Base-by-base conservation (phyloP, 2,113 vertebrate species). In the Clarias magur region DNA sequence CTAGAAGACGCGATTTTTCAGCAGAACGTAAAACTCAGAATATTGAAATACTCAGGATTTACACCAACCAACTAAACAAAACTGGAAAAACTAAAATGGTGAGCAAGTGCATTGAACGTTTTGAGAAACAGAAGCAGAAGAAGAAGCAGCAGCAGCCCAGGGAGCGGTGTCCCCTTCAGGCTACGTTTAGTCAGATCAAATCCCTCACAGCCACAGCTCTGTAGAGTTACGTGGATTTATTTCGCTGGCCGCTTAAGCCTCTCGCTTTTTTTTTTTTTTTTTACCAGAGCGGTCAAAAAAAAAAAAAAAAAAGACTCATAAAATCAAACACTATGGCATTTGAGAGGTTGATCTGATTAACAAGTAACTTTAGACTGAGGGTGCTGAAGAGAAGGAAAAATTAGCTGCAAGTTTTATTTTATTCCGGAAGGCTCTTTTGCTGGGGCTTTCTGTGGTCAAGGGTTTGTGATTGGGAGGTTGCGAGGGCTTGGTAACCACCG, bases 381-480 rank as follows among this genome's bases (percentile, higher is more conserved):
- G 94, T 92, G 95, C 90, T 87, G 96, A 94, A 4, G 96, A 94
- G 91, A 97, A 95, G n/a, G 97, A 97, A 82, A 99, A 99, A 90
- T 99, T 99, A 86, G 97, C 98, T 81, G 98, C 98, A 87, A 99
- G 94, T 92, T 96, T 97, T 72, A 99, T 96, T 94, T 95, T 96
- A 92, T 92, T 97, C 91, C 98, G 97, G 63, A 94, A 90, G 53
- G 95, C 94, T 93, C 95, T 97, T 94, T 95, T 97, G 92, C 95
- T 94, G 75, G 98, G 97, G 90, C 97, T 99, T 91, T 97, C 97
- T 23, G 27, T 84, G 27, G 88, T 88, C 7, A 48, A 6, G 3
- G 80, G 59, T 85, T 91, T 93, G 6, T n/a, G 23, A 42, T 84
- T 65, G 4, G 87, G 70, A 30, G 86, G 85, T 15, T 86, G 80